Conservation (phyloP, 2,797 vertebrate genomes). For the Eospalax fontanierii region DNA sequence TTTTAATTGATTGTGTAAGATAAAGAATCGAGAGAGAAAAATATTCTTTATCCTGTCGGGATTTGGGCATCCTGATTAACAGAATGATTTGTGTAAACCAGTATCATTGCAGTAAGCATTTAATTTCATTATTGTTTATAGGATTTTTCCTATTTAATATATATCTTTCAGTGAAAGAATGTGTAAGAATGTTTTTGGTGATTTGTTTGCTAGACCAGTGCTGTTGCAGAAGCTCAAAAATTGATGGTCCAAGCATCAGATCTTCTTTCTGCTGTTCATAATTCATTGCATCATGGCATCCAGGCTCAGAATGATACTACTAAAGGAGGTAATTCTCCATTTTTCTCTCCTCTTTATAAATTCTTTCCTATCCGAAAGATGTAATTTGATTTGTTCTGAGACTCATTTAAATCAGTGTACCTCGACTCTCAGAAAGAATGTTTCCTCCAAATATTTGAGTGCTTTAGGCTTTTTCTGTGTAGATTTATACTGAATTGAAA, state of each 20-base stretch:
- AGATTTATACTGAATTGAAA: conserved; percentile 28
- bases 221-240: conserved; percentile 98
- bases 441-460: conserved; percentile 34
- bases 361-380: conserved; percentile 14
- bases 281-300: conserved; percentile 96
- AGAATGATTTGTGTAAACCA: conserved; percentile 74
- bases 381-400: conserved; percentile 29
- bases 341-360: conserved; percentile 31
- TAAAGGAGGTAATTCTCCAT: conserved; percentile 95
- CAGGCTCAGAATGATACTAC: conserved; percentile 99
- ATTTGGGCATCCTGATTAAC: conserved; percentile 70
- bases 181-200: conserved; percentile 84
- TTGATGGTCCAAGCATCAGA: conserved; percentile 97
- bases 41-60: conserved; percentile 66
- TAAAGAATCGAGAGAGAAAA: conserved; percentile 25
- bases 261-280: conserved; percentile 96
- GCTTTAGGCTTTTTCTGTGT: neutral
- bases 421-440: neutral
- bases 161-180: conserved; percentile 84
- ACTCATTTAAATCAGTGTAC: neutral
- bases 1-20: conserved; percentile 20
- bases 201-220: conserved; percentile 93
- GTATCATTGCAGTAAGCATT: conserved; percentile 63
- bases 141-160: conserved; percentile 81
- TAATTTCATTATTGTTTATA: conserved; percentile 82